phyloP scores from a whole-genome alignment of 2,113 vertebrate species.

The Phalacrocorax aristotelis region DNA sequence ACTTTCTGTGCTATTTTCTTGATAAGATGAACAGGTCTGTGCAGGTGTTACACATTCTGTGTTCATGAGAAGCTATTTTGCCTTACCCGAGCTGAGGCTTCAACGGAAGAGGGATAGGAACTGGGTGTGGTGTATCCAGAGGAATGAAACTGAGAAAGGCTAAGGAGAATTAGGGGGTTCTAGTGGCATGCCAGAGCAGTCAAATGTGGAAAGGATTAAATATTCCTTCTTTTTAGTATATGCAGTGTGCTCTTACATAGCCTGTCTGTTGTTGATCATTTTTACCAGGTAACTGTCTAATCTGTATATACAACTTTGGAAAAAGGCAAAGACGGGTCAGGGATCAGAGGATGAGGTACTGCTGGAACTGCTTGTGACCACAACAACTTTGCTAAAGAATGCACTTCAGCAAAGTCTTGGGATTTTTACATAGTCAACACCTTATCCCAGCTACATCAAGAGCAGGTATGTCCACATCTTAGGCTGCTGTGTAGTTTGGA shows the following conservation, averaged over 20 bases:
- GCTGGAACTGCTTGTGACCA: neutral
- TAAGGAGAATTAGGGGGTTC: neutral
- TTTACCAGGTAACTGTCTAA: neutral
- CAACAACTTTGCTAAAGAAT: neutral
- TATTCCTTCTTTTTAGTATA: neutral
- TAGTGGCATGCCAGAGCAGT: neutral
- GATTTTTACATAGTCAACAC: neutral
- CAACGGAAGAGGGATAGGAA: neutral
- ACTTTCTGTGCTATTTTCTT: neutral
- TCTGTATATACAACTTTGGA: neutral
- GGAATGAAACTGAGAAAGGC: neutral
- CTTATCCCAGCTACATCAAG: neutral
- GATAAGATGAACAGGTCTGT: neutral
- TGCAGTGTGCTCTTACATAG: neutral
- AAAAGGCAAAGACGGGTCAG: neutral
- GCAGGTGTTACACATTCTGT: neutral
- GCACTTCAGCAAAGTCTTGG: neutral
- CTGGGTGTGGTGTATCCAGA: neutral
- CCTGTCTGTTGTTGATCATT: neutral
- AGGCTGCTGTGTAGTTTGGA: neutral
- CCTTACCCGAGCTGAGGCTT: neutral
- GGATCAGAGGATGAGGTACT: neutral
- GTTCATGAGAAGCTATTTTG: neutral
- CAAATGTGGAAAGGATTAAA: neutral
- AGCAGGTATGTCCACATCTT: neutral